phyloP scores from a whole-genome alignment of 2,888 invertebrate genomes.

The Arge pagana region DNA sequence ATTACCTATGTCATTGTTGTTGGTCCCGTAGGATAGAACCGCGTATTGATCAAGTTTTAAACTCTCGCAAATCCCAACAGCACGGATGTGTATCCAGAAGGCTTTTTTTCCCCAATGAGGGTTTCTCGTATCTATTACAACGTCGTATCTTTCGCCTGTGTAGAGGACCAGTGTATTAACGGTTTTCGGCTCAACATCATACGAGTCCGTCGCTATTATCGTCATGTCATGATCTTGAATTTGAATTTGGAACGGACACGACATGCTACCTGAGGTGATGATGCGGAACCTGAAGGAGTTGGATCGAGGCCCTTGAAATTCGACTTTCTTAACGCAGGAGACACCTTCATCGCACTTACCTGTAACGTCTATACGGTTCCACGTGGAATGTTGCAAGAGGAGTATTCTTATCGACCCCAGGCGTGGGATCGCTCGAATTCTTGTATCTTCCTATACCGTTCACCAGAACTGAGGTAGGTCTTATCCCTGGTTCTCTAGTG shows the following conservation, averaged over 20 bases:
- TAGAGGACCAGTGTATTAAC: constrained; percentile 47
- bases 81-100: constrained; percentile 55
- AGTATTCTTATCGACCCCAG: constrained; percentile 20
- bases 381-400: constrained; percentile 44
- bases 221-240: constrained; percentile 48
- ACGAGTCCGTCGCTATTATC: constrained; percentile 53
- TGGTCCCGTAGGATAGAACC: constrained; percentile 4
- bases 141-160: constrained; percentile 61
- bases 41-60: constrained; percentile 5
- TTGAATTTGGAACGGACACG: constrained; percentile 50
- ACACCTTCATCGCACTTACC: constrained; percentile 39
- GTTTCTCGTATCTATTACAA: constrained; percentile 57
- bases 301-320: too few species aligned
- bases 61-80: neutral
- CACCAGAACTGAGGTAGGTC: constrained; percentile 44
- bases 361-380: constrained; percentile 43
- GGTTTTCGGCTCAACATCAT: constrained; percentile 39
- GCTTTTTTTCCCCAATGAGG: constrained; percentile 33
- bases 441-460: constrained; percentile 47
- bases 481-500: constrained; percentile 29
- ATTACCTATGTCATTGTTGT: neutral
- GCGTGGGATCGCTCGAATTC: constrained; percentile 27
- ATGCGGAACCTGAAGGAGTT: constrained; percentile 55
- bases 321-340: too few species aligned
- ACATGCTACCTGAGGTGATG: constrained; percentile 49